These are phyloP conservation scores for Lochmaea crataegi DNA, from an alignment of 2,888 invertebrate species.

Conservation along the genomic window DNA sequence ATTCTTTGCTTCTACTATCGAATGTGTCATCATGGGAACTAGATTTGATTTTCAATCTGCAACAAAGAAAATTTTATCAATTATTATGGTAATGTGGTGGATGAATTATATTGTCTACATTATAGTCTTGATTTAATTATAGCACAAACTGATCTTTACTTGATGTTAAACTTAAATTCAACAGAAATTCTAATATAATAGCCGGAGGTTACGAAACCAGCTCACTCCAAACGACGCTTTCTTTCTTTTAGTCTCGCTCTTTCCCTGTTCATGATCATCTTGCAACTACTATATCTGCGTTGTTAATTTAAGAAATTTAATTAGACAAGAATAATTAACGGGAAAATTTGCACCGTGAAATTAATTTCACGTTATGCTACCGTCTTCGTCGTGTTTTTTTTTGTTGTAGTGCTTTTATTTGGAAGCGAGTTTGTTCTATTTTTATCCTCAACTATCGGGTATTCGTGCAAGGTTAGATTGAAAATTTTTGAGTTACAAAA, in stretches of 20 bases:
- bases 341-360: slow-evolving; percentile 43
- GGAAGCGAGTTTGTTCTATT: no score
- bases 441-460: no score
- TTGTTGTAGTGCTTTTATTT: neutral
- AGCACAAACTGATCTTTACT: slow-evolving; percentile 55
- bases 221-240: slow-evolving; percentile 4
- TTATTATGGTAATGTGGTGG: no score
- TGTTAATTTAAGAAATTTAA: slow-evolving; percentile 54
- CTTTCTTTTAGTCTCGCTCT: slow-evolving; percentile 17
- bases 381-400: slow-evolving; percentile 35
- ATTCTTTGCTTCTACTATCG: no score
- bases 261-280: slow-evolving; percentile 41
- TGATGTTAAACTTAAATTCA: slow-evolving; percentile 54
- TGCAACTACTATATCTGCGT: slow-evolving; percentile 43
- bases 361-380: slow-evolving; percentile 46
- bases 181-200: slow-evolving; percentile 55
- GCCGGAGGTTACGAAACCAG: slow-evolving; percentile 50
- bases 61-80: no score
- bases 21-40: no score
- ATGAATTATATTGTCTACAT: neutral
- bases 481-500: no score
- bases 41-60: no score
- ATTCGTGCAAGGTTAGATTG: no score
- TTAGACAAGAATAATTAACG: slow-evolving; percentile 50
- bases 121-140: slow-evolving; percentile 46